These are phyloP conservation scores for Lobophora halterata DNA, from an alignment of 2,888 invertebrate genomes.

Conservation along the genomic window DNA sequence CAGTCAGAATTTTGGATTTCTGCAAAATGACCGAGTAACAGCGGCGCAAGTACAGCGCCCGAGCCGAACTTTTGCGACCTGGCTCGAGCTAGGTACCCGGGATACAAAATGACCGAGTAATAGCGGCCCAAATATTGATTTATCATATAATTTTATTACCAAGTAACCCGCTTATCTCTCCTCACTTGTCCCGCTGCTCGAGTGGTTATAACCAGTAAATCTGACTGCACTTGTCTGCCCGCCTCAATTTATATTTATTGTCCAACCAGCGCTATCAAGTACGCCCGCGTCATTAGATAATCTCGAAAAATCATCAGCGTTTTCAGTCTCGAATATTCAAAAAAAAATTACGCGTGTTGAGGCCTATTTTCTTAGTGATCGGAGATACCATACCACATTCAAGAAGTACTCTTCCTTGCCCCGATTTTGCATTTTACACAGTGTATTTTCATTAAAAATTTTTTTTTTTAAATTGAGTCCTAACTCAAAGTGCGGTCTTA, in stretches of 20 bases:
- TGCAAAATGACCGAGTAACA: too few species aligned
- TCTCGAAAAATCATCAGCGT: conserved; percentile 15
- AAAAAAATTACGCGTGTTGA: conserved; percentile 2
- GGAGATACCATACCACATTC: neutral
- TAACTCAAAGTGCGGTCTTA: conserved; percentile 6
- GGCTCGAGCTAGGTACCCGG: too few species aligned
- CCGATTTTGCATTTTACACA: too few species aligned
- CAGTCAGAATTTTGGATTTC: too few species aligned
- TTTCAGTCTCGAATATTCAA: neutral
- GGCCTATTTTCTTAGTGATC: neutral
- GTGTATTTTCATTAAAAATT: too few species aligned
- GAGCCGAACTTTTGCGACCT: too few species aligned
- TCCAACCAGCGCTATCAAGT: conserved; percentile 51
- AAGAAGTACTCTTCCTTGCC: too few species aligned
- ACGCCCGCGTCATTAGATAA: conserved; percentile 45
- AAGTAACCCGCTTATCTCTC: conserved; percentile 38
- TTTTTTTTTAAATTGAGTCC: too few species aligned
- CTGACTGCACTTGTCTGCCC: conserved; percentile 50
- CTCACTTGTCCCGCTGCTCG: conserved; percentile 44
- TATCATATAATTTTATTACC: too few species aligned
- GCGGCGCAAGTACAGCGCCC: too few species aligned
- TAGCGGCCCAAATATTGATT: too few species aligned
- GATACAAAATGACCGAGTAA: too few species aligned
- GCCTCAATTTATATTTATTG: conserved; percentile 68
- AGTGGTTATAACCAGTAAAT: conserved; percentile 64